Percentiles rank a stretch among this genome's conserved stretches.
Conservation (phyloP, 2,113 vertebrate species). For the Cinclus mexicanus region DNA sequence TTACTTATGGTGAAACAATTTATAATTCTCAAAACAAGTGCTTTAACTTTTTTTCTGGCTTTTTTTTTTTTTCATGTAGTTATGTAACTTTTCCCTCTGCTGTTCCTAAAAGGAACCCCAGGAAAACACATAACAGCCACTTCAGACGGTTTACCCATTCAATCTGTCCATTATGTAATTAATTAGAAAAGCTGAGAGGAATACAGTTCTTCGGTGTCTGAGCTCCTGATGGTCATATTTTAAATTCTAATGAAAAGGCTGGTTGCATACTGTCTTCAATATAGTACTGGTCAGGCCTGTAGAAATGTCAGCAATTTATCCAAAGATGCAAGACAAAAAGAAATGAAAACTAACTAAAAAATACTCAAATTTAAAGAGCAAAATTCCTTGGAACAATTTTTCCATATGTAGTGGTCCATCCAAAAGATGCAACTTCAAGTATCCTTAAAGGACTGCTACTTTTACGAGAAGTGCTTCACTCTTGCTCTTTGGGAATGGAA, state of each 20-base stretch:
- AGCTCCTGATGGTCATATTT: neutral
- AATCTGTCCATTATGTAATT: conserved; percentile 42
- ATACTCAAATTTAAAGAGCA: neutral
- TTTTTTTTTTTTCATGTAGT: neutral
- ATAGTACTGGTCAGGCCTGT: neutral
- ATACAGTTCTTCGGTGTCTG: neutral
- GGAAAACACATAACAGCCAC: neutral
- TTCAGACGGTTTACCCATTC: conserved; percentile 23
- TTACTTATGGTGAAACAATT: conserved; percentile 11
- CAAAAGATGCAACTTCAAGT: neutral
- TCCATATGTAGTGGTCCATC: neutral
- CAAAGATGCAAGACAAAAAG: neutral
- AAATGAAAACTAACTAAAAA: neutral
- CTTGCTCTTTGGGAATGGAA: neutral
- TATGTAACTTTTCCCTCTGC: neutral
- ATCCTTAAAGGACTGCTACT: neutral
- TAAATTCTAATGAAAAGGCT: neutral
- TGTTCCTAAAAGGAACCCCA: neutral
- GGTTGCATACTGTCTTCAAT: neutral
- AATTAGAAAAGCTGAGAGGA: conserved; percentile 36
- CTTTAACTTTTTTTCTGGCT: neutral
- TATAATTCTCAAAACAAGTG: neutral
- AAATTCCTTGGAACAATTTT: neutral
- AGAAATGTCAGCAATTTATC: neutral
- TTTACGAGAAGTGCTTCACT: neutral